Evolutionary conservation across 2,797 vertebrate species (phyloP).

Genomic region (Diglossa cyanea): DNA sequence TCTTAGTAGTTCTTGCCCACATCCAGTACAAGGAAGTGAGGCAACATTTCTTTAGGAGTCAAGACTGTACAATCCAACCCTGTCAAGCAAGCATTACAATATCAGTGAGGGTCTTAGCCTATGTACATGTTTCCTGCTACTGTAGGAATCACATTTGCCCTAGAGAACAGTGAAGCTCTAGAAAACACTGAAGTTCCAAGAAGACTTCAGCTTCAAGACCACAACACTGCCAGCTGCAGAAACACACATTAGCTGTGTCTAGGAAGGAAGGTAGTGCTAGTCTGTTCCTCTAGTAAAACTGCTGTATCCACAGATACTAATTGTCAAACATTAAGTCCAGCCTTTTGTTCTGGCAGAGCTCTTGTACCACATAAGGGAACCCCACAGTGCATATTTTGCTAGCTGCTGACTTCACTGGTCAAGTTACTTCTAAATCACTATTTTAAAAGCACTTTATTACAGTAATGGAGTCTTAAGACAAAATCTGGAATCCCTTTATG

Average conservation of each 20-base stretch:
- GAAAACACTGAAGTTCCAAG: not conserved
- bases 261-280: not conserved
- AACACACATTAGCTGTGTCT: not conserved
- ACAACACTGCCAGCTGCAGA: not conserved
- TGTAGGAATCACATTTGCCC: not conserved
- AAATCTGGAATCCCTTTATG: not conserved
- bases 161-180: not conserved
- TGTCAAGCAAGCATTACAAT: not conserved
- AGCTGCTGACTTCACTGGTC: not conserved
- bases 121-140: not conserved
- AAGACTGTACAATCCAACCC: not conserved
- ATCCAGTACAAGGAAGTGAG: not conserved
- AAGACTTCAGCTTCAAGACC: not conserved
- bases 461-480: not conserved
- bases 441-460: not conserved
- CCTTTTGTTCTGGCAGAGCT: not conserved
- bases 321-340: not conserved
- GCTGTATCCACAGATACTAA: not conserved
- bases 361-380: not conserved
- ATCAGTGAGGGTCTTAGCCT: not conserved
- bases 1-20: not conserved
- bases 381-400: not conserved
- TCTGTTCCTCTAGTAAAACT: not conserved
- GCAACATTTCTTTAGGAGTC: not conserved
- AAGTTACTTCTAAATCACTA: not conserved